Evolutionary conservation across 2,113 vertebrate species (phyloP), one percentile per base, ranked within the genome.

Genomic region (Semicossyphus pulcher): DNA sequence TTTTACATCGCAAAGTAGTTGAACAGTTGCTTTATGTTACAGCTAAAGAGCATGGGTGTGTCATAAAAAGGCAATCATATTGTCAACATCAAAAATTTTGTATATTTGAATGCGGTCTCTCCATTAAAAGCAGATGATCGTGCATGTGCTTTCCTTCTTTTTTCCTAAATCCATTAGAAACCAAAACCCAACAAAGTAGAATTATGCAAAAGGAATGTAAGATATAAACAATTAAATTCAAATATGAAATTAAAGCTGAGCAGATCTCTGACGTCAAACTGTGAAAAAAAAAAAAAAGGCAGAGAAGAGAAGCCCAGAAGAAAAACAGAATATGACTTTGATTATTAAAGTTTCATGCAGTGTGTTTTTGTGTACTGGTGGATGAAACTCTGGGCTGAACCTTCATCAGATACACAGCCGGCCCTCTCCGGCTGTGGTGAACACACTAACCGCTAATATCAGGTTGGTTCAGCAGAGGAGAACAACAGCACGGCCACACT

Each of bases 391-490:
- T 31, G 62, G 48, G 69, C 71, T 63, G 70, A 73, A 68, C 29
- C 75, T 48, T 76, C 54, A 85, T 81, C 80, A 71, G 59, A 69
- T 29, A 45, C 48, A 39, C 29, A 58, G 69, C 45, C 31, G 1
- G 70, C 63, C 87, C 73, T 85, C 77, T 74, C 42, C 23, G 68
- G n/a, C 75, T 89, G 87, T 45, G 86, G 87, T 14, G 10, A 81
- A 62, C 56, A 53, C 62, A 57, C 71, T 59, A 41, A 88, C 89
- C 86, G 80, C 87, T 85, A 88, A 91, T 89, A 87, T 82, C 82
- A 84, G 78, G 84, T 80, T 88, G 82, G 77, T 81, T 62, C 74
- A 34, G 76, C 68, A 65, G 53, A 84, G 62, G 85, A 83, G 76
- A 78, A 85, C 75, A 89, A 80, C 86, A 78, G 81, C 49, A 67